Evolutionary conservation across 2,888 invertebrate genomes (phyloP), one percentile per base, ranked within the genome.

Genomic region (Matsumyia berberina): DNA sequence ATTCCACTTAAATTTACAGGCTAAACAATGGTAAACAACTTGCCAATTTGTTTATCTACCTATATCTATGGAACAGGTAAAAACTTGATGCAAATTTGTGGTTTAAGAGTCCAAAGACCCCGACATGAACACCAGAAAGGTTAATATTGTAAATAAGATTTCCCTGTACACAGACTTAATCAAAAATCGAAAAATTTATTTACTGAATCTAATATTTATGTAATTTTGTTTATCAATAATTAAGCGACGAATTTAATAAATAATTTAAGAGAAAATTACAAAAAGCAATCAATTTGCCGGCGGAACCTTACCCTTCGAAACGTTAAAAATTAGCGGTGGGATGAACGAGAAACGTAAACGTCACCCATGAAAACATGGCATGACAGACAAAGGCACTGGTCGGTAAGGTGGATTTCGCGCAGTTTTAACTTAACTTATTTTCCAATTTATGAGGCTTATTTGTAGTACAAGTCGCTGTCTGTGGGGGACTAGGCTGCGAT

Each of bases 271-370:
- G 15, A 15, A 58, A 42, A 24, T 12, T 3, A 9, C 1, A 4
- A 33, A 60, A 80, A 4, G 24, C 53, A 80, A 31, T 62, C n/a
- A 57, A 57, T 49, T 62, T 17, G 24, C 74, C 69, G 74, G 74
- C 31, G 8, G 29, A 24, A 46, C 12, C 80, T 55, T 81, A 81
- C 80, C 73, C 55, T 44, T 53, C 24, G n/a, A 29, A 31, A 19
- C 33, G 29, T 62, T 42, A 6, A n/a, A 72, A 73, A 60, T 67
- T 15, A 66, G 11, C 17, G 53, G 37, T 46, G 60, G n/a, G 39
- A 35, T n/a, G 42, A 42, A 39, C 17, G 11, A 8, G 49, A 69
- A 62, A 81, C 69, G 80, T 81, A 74, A 81, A 81, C 80, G 80
- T 81, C 80, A 81, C 73, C 37, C 49, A 29, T 58, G 44, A 60